phyloP scores from a whole-genome alignment of 2,113 vertebrate genomes.

The Tachysurus fulvidraco region DNA sequence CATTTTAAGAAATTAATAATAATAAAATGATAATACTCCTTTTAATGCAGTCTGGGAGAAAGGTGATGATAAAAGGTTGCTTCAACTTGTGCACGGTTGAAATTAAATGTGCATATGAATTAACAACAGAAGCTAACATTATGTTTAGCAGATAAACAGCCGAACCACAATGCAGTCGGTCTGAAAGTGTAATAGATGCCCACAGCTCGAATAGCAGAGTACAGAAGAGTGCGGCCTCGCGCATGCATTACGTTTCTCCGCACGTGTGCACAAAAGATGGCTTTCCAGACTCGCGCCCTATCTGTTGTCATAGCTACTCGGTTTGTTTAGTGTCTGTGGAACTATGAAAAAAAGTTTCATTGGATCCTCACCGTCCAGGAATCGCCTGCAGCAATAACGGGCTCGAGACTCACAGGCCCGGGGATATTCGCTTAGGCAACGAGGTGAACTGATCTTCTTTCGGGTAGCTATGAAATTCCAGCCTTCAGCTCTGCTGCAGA shows the following conservation, averaged over 20 bases:
- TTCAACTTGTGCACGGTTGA: neutral
- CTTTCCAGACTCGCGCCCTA: neutral
- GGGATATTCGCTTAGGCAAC: slow-evolving; percentile 21
- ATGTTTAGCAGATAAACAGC: neutral
- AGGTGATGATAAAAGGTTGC: neutral
- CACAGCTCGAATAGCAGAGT: slow-evolving; percentile 16
- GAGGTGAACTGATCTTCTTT: slow-evolving; percentile 48
- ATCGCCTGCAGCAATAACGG: slow-evolving; percentile 9
- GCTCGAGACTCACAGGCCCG: neutral
- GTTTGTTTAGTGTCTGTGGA: neutral
- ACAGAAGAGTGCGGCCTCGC: neutral
- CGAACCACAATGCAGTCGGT: neutral
- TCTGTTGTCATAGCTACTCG: slow-evolving; percentile 14
- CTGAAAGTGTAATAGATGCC: slow-evolving; percentile 18
- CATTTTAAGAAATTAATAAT: neutral
- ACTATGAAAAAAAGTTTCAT: neutral
- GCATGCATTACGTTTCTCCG: slow-evolving; percentile 9
- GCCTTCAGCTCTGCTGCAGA: slow-evolving; percentile 50
- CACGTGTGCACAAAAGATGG: neutral
- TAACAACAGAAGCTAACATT: neutral
- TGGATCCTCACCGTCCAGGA: neutral
- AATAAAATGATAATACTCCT: no score
- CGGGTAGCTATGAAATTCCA: slow-evolving; percentile 69
- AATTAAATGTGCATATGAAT: neutral
- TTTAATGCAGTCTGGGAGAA: neutral